Evolutionary conservation across 2,797 vertebrate genomes (phyloP).

Genomic region (Gymnoscopelus microlampas): DNA sequence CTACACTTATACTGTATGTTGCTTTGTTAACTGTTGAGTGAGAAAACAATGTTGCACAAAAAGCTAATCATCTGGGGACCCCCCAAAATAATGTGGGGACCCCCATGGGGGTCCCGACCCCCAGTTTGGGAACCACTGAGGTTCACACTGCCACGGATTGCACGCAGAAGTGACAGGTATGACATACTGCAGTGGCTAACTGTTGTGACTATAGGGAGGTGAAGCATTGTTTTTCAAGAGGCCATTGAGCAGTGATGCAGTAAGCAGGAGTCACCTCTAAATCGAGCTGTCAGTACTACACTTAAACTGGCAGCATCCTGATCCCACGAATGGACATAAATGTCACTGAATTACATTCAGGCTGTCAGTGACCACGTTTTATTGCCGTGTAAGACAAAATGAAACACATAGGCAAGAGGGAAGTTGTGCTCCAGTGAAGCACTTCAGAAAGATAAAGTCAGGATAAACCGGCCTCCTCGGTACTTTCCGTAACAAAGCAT

Average conservation of each 20-base stretch:
- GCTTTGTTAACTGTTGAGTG: too few species aligned
- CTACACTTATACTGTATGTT: too few species aligned
- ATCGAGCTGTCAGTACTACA: not conserved
- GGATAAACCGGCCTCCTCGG: conserved; percentile 4
- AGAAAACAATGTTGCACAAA: too few species aligned
- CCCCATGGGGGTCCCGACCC: too few species aligned
- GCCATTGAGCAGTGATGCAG: not conserved
- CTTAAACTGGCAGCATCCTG: conserved; percentile 20
- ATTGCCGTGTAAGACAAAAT: conserved; percentile 21
- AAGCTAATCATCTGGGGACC: too few species aligned
- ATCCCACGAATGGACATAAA: conserved; percentile 12
- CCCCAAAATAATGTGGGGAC: too few species aligned
- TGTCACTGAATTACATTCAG: conserved; percentile 8
- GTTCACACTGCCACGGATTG: too few species aligned
- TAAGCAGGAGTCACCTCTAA: not conserved
- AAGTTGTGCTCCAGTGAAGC: conserved; percentile 34
- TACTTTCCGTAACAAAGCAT: conserved; percentile 27
- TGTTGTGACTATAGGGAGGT: too few species aligned
- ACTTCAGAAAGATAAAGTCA: conserved; percentile 26
- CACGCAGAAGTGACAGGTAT: too few species aligned
- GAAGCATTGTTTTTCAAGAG: not conserved
- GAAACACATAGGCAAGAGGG: conserved; percentile 10
- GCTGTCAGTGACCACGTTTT: conserved; percentile 11
- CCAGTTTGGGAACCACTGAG: too few species aligned
- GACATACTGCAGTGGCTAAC: too few species aligned